Percentiles rank a stretch among this genome's conserved stretches.
Evolutionary conservation across 1,140 invertebrate genomes (phyloP).

Genomic region (Solenopsis fugax): DNA sequence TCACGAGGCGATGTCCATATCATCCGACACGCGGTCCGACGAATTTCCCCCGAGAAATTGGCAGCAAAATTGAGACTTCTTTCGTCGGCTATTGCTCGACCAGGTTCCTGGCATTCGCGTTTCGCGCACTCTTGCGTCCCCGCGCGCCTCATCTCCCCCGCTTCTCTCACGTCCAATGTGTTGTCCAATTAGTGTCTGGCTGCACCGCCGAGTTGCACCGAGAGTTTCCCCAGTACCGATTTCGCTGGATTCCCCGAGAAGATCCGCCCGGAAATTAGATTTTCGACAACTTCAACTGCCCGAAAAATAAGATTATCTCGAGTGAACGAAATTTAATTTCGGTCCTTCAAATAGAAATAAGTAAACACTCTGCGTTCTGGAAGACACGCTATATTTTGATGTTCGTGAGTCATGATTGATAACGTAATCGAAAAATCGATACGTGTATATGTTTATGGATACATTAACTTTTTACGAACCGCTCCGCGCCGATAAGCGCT

Average conservation of each 20-base stretch:
- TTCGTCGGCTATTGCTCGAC: conserved; percentile 31
- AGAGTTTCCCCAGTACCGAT: conserved; percentile 6
- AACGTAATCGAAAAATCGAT: conserved; percentile 12
- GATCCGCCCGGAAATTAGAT: conserved; percentile 32
- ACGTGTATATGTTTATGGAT: neutral
- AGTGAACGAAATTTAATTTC: conserved; percentile 33
- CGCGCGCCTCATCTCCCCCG: neutral
- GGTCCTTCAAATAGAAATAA: neutral
- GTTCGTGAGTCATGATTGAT: neutral
- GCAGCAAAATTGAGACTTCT: conserved; percentile 50
- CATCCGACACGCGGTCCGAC: neutral
- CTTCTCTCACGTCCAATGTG: neutral
- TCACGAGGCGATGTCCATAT: neutral
- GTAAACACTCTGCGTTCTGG: neutral
- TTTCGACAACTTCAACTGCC: conserved; percentile 25
- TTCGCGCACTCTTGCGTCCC: neutral
- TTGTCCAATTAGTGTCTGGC: conserved; percentile 48
- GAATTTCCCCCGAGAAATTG: conserved; percentile 58
- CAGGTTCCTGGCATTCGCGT: conserved; percentile 15
- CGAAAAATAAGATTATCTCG: conserved; percentile 25
- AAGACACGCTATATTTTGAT: neutral
- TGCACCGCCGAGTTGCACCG: neutral
- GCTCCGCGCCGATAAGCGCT: neutral
- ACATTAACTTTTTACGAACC: neutral
- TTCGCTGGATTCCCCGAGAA: conserved; percentile 11